Evolutionary conservation across 2,888 invertebrate genomes (phyloP).

Genomic region (Orthosia incerta): DNA sequence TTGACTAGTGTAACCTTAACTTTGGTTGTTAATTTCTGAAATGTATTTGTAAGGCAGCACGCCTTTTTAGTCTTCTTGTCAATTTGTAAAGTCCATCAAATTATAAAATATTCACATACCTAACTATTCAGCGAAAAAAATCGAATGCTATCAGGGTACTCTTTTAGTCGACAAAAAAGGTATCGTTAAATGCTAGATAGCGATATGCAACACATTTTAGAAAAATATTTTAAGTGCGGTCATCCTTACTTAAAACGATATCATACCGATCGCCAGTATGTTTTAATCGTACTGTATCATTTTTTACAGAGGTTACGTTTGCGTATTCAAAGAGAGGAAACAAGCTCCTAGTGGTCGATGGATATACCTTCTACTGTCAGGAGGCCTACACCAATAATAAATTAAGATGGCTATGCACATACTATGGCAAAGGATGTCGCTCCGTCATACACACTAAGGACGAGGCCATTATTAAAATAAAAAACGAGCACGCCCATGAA

Average conservation of each 20-base stretch:
- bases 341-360: slow-evolving; percentile 9
- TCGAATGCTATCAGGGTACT: not conserved
- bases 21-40: too few species aligned
- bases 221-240: not conserved
- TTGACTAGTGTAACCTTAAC: too few species aligned
- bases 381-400: slow-evolving; percentile 8
- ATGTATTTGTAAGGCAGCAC: too few species aligned
- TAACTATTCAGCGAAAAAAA: too few species aligned
- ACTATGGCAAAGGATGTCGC: slow-evolving; percentile 57
- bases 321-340: slow-evolving; percentile 24
- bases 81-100: too few species aligned
- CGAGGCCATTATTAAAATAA: slow-evolving; percentile 32
- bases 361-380: slow-evolving; percentile 34
- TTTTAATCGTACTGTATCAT: too few species aligned
- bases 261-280: not conserved
- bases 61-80: too few species aligned
- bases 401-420: slow-evolving; percentile 45
- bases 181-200: not conserved
- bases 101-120: too few species aligned
- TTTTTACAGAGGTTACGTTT: not conserved
- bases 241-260: not conserved
- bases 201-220: not conserved
- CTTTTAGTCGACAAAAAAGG: not conserved
- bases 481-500: slow-evolving; percentile 58
- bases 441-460: slow-evolving; percentile 51